Evolutionary conservation across 2,888 invertebrate species (phyloP), one percentile per base, ranked within the genome.

Genomic region (Drosophila anomelani): DNA sequence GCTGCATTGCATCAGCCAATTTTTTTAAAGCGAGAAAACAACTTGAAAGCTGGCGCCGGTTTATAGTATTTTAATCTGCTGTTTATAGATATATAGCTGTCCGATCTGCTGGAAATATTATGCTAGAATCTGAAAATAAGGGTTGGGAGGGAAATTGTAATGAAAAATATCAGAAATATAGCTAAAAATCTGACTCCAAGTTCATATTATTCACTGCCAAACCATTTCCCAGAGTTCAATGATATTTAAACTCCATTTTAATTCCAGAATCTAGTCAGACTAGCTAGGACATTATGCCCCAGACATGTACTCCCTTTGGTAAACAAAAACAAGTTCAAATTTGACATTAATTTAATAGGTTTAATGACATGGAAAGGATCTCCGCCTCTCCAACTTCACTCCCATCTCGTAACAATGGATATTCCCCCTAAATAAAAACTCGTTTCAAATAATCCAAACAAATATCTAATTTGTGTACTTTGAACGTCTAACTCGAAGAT

Each of bases 1-100:
- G 74, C 66, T 80, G 70, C 79, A 92, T 92, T 92, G 92, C 91
- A 91, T 92, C 91, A 92, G 91, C 92, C 91, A 89, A 85, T 91
- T 85, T 91, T 44, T 44, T 44, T 1, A 60, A 32, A 10, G 55
- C 53, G 66, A 73, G 69, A 80, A 74, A 81, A 77, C 76, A 71
- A 60, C 76, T 72, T 44, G 15, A 76, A 75, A 78, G 85, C 85
- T 67, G 87, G 81, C 77, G 73, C 43, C 61, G 61, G 51, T 56
- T 75, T 72, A 57, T 59, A 32, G 60, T 56, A 76, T 76, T 66
- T 70, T 66, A 80, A 80, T 82, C 39, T 55, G 57, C 59, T 75
- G 47, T 58, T 64, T 43, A 23, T 32, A 41, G 29, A 39, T 44
- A 36, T 71, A 71, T 71, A 62, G 20, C 7, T 20, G n/a, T 17